phyloP scores from a whole-genome alignment of 1,140 invertebrate genomes.

The Drosophila rhopaloa region DNA sequence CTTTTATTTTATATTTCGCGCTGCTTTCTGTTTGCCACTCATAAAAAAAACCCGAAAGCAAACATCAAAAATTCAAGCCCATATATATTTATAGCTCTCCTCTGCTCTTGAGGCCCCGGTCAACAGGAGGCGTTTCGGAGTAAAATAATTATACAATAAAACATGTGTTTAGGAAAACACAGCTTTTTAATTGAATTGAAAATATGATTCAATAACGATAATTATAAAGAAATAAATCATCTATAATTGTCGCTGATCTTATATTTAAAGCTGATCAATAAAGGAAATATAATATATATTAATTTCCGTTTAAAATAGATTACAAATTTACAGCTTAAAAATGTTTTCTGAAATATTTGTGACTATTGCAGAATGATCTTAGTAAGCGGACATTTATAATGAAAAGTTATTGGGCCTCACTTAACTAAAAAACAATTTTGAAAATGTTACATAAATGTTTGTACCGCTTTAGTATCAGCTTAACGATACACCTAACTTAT shows the following conservation, averaged over 20 bases:
- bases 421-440: too few relatives aligned
- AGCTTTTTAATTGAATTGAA: not conserved
- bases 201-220: not conserved
- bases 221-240: too few relatives aligned
- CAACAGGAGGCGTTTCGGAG: not conserved
- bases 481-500: not conserved
- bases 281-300: too few relatives aligned
- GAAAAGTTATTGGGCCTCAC: too few relatives aligned
- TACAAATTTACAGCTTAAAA: too few relatives aligned
- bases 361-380: too few relatives aligned
- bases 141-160: not conserved
- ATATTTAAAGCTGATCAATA: too few relatives aligned
- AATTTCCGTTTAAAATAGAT: too few relatives aligned
- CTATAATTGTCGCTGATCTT: too few relatives aligned
- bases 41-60: slow-evolving; percentile 25
- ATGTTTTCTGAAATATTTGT: too few relatives aligned
- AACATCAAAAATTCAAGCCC: slow-evolving; percentile 1
- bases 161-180: not conserved
- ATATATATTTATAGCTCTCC: slow-evolving; percentile 12
- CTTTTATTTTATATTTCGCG: slow-evolving; percentile 12
- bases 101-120: not conserved
- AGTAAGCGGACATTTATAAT: too few relatives aligned
- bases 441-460: too few relatives aligned
- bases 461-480: not conserved
- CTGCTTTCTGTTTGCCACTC: slow-evolving; percentile 21